Percentiles rank a stretch among this genome's conserved stretches.
These are phyloP conservation scores for Charina bottae DNA, from an alignment of 2,113 vertebrate genomes.

Conservation along the genomic window DNA sequence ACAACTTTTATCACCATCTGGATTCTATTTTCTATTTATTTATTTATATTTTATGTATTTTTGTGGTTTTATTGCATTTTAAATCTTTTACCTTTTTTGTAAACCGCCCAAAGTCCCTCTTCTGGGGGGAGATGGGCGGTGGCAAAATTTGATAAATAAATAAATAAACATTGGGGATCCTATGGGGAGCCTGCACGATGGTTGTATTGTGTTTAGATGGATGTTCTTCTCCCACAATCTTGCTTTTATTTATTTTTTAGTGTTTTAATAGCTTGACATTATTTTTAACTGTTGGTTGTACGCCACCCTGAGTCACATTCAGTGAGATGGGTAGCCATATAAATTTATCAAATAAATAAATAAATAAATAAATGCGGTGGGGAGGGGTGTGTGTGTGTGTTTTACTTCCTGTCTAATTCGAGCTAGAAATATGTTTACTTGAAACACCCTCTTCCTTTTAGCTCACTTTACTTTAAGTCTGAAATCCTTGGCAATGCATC, in stretches of 20 bases:
- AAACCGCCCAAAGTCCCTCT: no score
- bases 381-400: neutral
- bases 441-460: conserved; percentile 48
- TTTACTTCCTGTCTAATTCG: neutral
- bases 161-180: neutral
- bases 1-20: no score
- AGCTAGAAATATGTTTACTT: conserved; percentile 46
- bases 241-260: neutral
- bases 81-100: no score
- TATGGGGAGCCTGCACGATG: neutral
- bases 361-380: neutral
- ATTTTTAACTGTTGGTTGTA: neutral
- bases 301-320: neutral
- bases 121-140: no score
- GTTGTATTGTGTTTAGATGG: neutral
- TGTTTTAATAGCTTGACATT: neutral
- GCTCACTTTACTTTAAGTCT: conserved; percentile 49
- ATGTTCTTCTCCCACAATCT: neutral
- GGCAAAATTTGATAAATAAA: no score
- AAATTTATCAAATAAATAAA: neutral
- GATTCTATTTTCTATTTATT: no score
- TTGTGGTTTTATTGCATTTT: no score
- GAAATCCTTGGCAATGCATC: conserved; percentile 57
- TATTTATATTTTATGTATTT: no score
- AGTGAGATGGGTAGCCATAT: neutral